These are phyloP conservation scores for Pelosia muscerda DNA, from an alignment of 2,888 invertebrate species.

Conservation along the genomic window DNA sequence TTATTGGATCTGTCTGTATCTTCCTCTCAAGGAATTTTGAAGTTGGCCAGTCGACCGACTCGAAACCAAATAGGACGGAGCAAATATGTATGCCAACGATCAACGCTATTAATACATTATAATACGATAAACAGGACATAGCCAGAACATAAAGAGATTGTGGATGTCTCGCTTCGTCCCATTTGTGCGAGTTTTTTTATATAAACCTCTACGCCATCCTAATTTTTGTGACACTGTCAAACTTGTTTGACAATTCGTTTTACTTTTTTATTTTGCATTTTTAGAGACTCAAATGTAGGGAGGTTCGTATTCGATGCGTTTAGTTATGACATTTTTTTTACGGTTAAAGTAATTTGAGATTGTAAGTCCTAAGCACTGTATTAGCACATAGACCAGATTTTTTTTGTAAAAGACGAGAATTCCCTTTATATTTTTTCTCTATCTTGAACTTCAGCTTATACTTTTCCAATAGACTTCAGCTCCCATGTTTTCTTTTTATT, in stretches of 20 bases:
- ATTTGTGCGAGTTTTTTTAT: constrained; percentile 50
- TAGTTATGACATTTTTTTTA: background rate
- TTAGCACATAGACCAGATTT: too few relatives aligned
- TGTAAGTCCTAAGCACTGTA: too few relatives aligned
- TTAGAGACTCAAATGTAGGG: background rate
- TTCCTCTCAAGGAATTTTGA: constrained; percentile 21
- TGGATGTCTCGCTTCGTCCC: constrained; percentile 64
- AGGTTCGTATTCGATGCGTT: constrained; percentile 14
- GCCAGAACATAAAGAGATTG: constrained; percentile 51
- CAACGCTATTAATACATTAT: constrained; percentile 61
- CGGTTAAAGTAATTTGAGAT: background rate
- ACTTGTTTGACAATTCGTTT: constrained; percentile 14
- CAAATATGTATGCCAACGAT: constrained; percentile 65
- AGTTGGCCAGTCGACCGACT: constrained; percentile 27
- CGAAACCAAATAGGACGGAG: constrained; percentile 58
- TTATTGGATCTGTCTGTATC: constrained; percentile 53
- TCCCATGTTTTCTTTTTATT: background rate
- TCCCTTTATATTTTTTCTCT: background rate
- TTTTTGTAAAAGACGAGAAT: too few relatives aligned
- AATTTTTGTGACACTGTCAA: constrained; percentile 34
- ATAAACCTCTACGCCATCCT: constrained; percentile 57
- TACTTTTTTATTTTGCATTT: constrained; percentile 28
- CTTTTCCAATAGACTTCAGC: background rate
- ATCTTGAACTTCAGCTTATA: background rate
- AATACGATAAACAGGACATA: constrained; percentile 64